These are phyloP conservation scores for Linyphia triangularis DNA, from an alignment of 2,888 invertebrate genomes.

Conservation along the genomic window DNA sequence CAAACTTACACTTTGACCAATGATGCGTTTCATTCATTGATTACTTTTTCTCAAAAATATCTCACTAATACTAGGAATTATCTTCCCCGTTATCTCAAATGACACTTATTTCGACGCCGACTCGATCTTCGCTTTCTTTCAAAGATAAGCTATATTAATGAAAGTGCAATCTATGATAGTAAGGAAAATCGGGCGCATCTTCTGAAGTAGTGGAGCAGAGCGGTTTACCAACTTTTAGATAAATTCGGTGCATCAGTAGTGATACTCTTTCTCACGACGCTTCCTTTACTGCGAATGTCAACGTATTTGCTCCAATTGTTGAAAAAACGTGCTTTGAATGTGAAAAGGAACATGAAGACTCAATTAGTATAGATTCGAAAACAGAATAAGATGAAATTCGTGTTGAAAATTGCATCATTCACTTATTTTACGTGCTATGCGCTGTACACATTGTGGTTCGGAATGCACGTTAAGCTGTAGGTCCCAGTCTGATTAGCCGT, in stretches of 20 bases:
- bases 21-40: not conserved
- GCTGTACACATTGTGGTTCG: too few relatives aligned
- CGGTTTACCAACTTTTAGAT: not conserved
- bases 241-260: not conserved
- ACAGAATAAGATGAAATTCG: too few relatives aligned
- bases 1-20: not conserved
- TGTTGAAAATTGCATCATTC: too few relatives aligned
- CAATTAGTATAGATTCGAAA: too few relatives aligned
- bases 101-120: not conserved
- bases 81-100: not conserved
- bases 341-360: not conserved
- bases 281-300: not conserved
- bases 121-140: not conserved
- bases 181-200: not conserved
- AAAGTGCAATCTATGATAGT: not conserved
- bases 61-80: not conserved
- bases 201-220: not conserved
- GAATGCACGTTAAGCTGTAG: too few relatives aligned
- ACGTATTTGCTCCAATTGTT: not conserved
- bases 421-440: too few relatives aligned
- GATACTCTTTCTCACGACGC: not conserved
- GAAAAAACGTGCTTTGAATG: not conserved
- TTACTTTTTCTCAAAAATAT: not conserved
- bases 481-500: too few relatives aligned
- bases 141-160: not conserved